Evolutionary conservation across 1,140 invertebrate genomes (phyloP), one percentile per base, ranked within the genome.

Genomic region (Ips typographus): DNA sequence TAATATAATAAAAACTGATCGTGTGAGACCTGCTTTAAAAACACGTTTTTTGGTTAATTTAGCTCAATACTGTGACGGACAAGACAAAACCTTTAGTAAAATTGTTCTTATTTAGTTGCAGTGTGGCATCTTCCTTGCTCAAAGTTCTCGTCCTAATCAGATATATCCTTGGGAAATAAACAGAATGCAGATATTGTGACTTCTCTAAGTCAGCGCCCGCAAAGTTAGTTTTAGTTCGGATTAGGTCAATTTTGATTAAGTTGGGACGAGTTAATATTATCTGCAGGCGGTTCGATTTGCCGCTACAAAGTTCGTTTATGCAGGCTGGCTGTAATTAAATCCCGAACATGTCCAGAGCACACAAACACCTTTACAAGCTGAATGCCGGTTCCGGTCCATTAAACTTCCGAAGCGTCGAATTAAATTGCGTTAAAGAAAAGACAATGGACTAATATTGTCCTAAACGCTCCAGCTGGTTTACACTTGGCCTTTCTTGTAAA

Each of bases 171-270:
- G 22, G 22, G 22, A 39, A 55, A 37, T 55, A 36, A 55, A 55
- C 38, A 22, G 53, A 36, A 55, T 55, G 6, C 36, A 55, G 38
- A 7, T 22, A 55, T 37, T 55, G 53, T 55, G 53, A 55, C 53
- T 55, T 55, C 5, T 22, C 53, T 37, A 55, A 55, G 7, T 36
- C n/a, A 22, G 22, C 5, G 53, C 36, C 4, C 8, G n/a, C 37
- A 55, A 22, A 55, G 7, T 55, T 55, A 55, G 53, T 55, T 55
- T 55, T 55, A 55, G 53, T 55, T 55, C 38, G 38, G 53, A 36
- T 47, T 55, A 39, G 53, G 53, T 55, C 53, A 55, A 55, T 55
- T 55, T 55, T 55, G 22, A 55, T 55, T 55, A 55, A 55, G 22
- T 55, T 55, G 8, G 53, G 53, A 55, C 38, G 38, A 55, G 53